Percentiles rank a stretch among this genome's conserved stretches.
Evolutionary conservation across 2,113 vertebrate species (phyloP).

Genomic region (Tenrec ecaudatus): DNA sequence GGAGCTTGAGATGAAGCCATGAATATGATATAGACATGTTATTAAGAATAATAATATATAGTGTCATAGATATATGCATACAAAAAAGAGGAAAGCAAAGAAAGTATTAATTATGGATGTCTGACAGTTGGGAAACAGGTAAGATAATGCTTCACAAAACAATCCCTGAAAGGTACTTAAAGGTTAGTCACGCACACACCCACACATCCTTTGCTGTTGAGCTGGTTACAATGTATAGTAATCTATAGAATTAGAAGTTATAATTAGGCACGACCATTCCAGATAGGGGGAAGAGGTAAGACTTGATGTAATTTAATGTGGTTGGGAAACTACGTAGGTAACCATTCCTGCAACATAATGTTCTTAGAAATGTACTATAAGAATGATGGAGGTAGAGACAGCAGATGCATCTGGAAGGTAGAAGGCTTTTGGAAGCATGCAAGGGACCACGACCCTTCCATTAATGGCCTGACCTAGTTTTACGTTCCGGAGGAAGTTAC

Average conservation of each 20-base stretch:
- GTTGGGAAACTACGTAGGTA: not conserved
- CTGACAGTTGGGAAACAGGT: not conserved
- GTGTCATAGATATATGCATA: not conserved
- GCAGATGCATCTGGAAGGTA: not conserved
- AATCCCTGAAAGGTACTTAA: not conserved
- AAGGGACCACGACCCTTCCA: not conserved
- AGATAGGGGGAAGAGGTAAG: not conserved
- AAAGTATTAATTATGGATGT: not conserved
- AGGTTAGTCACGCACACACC: not conserved
- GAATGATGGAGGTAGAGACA: not conserved
- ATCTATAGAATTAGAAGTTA: not conserved
- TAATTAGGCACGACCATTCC: not conserved
- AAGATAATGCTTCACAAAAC: not conserved
- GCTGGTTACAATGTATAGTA: no score
- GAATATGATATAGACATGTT: not conserved
- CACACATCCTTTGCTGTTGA: no score
- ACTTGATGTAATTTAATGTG: not conserved
- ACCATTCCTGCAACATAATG: not conserved
- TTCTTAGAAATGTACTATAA: not conserved
- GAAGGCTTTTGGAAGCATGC: not conserved
- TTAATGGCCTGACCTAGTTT: not conserved
- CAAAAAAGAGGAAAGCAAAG: not conserved
- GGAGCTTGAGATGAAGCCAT: not conserved
- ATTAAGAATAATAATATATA: not conserved
- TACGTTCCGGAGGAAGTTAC: not conserved